Conservation (phyloP, 2,797 vertebrate genomes). For the Danio choprae region DNA sequence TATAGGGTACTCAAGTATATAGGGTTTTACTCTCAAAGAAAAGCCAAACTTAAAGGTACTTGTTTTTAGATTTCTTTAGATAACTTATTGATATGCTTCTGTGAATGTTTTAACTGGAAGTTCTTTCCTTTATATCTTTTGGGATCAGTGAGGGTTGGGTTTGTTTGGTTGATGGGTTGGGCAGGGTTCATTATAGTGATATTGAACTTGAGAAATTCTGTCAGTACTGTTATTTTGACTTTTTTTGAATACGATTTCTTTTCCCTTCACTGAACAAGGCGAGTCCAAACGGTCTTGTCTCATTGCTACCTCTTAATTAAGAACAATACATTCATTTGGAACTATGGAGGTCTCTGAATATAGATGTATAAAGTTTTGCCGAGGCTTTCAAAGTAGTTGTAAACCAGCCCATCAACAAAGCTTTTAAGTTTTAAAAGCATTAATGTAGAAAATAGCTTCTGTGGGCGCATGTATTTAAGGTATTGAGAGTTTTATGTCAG, state of each 20-base stretch:
- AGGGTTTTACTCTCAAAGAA: conserved; percentile 74
- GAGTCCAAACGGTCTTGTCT: conserved; percentile 72
- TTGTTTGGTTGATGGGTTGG: conserved; percentile 65
- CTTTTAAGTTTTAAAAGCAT: conserved; percentile 57
- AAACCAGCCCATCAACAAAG: conserved; percentile 59
- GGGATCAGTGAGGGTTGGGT: conserved; percentile 63
- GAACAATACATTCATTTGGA: conserved; percentile 80
- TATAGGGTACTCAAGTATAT: conserved; percentile 38
- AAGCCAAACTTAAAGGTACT: conserved; percentile 83
- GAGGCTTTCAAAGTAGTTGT: conserved; percentile 56
- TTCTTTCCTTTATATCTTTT: conserved; percentile 69
- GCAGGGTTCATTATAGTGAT: conserved; percentile 69
- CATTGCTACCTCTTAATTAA: conserved; percentile 87
- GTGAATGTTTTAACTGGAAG: conserved; percentile 86
- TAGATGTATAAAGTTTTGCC: conserved; percentile 75
- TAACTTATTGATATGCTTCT: conserved; percentile 77
- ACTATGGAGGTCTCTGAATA: conserved; percentile 68
- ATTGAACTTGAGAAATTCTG: conserved; percentile 72
- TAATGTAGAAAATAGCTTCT: conserved; percentile 59
- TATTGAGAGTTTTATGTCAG: conserved; percentile 61
- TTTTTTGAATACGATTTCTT: conserved; percentile 45
- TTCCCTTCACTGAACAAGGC: conserved; percentile 53
- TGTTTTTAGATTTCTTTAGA: conserved; percentile 78
- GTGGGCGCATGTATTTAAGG: conserved; percentile 61
- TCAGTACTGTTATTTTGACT: conserved; percentile 71